phyloP scores from a whole-genome alignment of 2,113 vertebrate genomes.

The Semicossyphus pulcher region DNA sequence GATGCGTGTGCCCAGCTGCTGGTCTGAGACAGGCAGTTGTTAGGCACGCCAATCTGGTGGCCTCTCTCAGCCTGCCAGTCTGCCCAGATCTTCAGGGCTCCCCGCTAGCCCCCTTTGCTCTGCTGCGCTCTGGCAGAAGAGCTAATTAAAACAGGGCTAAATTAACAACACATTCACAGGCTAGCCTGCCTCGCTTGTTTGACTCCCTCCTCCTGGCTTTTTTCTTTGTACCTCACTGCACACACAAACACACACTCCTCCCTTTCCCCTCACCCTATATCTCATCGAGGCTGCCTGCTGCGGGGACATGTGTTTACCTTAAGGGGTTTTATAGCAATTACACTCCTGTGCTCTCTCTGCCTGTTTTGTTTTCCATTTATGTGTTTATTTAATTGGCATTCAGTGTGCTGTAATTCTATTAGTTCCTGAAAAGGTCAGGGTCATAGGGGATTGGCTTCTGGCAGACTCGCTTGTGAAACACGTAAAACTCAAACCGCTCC shows the following conservation, averaged over 20 bases:
- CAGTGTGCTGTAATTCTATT: conserved; percentile 78
- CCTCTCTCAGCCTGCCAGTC: conserved; percentile 65
- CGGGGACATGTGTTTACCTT: conserved; percentile 81
- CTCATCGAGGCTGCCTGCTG: conserved; percentile 58
- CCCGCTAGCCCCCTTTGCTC: conserved; percentile 52
- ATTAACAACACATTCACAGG: conserved; percentile 73
- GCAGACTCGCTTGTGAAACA: conserved; percentile 45
- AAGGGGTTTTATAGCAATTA: conserved; percentile 76
- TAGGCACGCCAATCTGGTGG: conserved; percentile 73
- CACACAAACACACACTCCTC: conserved; percentile 20
- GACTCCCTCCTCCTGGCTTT: conserved; percentile 42
- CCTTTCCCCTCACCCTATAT: conserved; percentile 47
- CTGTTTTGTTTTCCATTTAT: conserved; percentile 73
- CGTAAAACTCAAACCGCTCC: conserved; percentile 31
- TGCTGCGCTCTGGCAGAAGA: conserved; percentile 59
- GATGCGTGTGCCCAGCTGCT: conserved; percentile 62
- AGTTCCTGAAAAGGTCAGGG: conserved; percentile 78
- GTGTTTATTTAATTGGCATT: conserved; percentile 81
- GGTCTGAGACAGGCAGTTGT: conserved; percentile 56
- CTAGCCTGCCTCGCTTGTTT: conserved; percentile 59
- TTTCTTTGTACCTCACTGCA: conserved; percentile 25
- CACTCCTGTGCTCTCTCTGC: conserved; percentile 59
- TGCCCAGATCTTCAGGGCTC: conserved; percentile 65
- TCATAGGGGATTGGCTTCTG: conserved; percentile 71
- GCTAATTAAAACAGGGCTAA: conserved; percentile 80